Percentiles rank a stretch among this genome's conserved stretches.
Conservation (phyloP, 2,113 vertebrate genomes). For the Mungos mungo region DNA sequence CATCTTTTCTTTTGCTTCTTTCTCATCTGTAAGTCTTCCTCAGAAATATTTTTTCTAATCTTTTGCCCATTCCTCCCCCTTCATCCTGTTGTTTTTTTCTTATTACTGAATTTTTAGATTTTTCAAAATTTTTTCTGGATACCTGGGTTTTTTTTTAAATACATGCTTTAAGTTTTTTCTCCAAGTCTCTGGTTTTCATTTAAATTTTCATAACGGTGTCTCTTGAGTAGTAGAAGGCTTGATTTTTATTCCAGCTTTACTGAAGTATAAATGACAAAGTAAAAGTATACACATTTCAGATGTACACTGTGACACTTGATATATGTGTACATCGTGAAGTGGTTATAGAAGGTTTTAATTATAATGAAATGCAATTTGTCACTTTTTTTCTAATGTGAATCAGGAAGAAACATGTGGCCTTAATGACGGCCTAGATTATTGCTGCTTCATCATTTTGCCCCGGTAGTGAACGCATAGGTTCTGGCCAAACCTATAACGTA, state of each 20-base stretch:
- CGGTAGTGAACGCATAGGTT: not conserved
- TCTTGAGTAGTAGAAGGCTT: not conserved
- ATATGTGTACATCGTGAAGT: not conserved
- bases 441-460: not conserved
- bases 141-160: not conserved
- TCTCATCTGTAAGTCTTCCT: too few species aligned
- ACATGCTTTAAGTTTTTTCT: not conserved
- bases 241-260: not conserved
- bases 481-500: not conserved
- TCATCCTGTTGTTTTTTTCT: not conserved
- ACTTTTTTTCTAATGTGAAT: not conserved
- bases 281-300: not conserved
- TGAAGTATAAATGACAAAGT: not conserved
- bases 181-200: not conserved
- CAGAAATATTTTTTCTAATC: too few species aligned
- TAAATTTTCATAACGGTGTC: not conserved
- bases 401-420: not conserved
- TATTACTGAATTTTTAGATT: not conserved
- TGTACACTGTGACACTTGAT: not conserved
- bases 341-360: not conserved
- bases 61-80: too few species aligned
- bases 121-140: not conserved
- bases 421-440: not conserved
- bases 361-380: not conserved
- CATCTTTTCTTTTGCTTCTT: not conserved